Conservation (phyloP, 2,888 invertebrate genomes). For the Sialis lutaria region DNA sequence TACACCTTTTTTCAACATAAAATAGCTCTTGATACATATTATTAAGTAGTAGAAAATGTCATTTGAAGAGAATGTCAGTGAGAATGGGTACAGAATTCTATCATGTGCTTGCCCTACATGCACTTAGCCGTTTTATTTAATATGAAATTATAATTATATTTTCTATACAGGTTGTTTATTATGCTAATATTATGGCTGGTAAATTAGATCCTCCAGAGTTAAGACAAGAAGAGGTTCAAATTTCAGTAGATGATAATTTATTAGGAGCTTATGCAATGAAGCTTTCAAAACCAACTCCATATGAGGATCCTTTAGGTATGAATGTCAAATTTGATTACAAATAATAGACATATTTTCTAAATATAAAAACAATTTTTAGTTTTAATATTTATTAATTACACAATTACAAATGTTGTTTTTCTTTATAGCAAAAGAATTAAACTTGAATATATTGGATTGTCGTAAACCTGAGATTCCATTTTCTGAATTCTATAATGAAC, state of each 20-base stretch:
- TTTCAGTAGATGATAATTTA: constrained; percentile 30
- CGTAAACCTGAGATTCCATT: constrained; percentile 69
- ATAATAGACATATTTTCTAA: neutral
- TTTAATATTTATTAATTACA: constrained; percentile 1
- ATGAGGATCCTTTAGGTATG: constrained; percentile 41
- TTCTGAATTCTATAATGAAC: constrained; percentile 88
- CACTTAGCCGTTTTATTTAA: no score
- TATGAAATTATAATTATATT: neutral
- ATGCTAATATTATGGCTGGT: constrained; percentile 77
- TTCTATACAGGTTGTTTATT: constrained; percentile 52
- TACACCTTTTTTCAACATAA: no score
- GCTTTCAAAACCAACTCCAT: constrained; percentile 27
- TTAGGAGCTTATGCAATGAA: constrained; percentile 30
- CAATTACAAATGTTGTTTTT: neutral
- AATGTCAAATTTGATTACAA: neutral
- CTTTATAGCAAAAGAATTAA: constrained; percentile 44
- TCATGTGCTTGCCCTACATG: no score
- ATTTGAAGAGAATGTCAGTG: no score
- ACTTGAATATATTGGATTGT: constrained; percentile 61
- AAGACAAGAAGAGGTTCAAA: constrained; percentile 31
- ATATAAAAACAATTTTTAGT: constrained; percentile 1
- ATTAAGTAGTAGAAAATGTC: no score
- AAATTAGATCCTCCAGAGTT: constrained; percentile 47
- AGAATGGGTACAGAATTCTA: no score
- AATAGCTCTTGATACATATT: no score